phyloP scores from a whole-genome alignment of 2,113 vertebrate species.

The Baryphthengus martii region DNA sequence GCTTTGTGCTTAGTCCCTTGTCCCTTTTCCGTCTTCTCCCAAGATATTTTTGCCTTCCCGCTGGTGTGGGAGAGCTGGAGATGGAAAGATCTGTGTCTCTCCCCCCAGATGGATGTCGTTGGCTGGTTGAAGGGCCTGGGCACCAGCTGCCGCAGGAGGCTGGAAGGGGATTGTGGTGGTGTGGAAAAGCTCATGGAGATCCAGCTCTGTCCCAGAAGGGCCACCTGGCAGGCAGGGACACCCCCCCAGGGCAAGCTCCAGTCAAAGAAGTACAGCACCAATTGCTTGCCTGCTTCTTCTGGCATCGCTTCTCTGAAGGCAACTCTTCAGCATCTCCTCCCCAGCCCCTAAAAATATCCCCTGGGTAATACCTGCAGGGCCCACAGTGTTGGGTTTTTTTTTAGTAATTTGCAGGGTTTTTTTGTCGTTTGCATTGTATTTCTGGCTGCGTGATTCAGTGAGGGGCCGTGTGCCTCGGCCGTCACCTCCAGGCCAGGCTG shows the following conservation, averaged over 20 bases:
- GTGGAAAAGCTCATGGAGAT: background rate
- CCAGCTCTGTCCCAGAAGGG: background rate
- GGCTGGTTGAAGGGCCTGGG: background rate
- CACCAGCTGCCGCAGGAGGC: background rate
- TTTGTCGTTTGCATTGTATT: background rate
- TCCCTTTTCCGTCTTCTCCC: background rate
- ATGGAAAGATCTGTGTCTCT: accelerated
- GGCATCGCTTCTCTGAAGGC: background rate
- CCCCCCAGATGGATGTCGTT: accelerated
- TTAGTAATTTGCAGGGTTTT: accelerated
- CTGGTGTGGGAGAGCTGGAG: accelerated
- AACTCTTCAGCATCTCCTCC: background rate
- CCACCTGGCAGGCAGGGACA: accelerated
- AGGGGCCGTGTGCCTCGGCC: background rate
- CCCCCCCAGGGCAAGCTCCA: background rate
- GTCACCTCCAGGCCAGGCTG: background rate
- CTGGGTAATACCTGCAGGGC: background rate
- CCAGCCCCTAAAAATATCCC: background rate
- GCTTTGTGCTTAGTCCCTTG: accelerated
- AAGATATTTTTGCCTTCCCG: accelerated
- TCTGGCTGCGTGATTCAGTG: background rate
- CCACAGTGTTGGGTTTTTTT: accelerated
- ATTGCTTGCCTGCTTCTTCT: background rate
- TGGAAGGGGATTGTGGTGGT: background rate
- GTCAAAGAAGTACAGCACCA: accelerated